Evolutionary conservation across 2,888 invertebrate species (phyloP).

Genomic region (Ptychoptera contaminata): DNA sequence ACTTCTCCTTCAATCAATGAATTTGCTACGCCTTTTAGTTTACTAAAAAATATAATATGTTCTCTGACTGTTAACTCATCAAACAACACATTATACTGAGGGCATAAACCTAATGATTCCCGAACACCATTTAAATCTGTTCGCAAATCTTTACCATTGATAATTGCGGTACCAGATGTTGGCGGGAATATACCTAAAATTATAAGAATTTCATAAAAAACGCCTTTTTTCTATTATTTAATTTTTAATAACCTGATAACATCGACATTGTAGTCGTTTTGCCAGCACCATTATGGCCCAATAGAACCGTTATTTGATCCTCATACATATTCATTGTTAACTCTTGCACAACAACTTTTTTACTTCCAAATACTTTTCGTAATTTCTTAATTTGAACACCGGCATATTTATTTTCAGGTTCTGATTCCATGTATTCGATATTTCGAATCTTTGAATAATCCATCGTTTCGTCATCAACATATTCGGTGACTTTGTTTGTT

Average conservation of each 20-base stretch:
- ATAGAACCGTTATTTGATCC: conserved; percentile 74
- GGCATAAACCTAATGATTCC: conserved; percentile 61
- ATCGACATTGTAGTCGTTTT: conserved; percentile 91
- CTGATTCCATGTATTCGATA: conserved; percentile 25
- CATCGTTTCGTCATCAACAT: conserved; percentile 18
- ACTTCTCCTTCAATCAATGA: no score
- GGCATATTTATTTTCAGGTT: conserved; percentile 31
- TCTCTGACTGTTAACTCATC: conserved; percentile 67
- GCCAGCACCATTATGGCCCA: conserved; percentile 72
- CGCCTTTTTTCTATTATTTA: not conserved
- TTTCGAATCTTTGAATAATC: not conserved
- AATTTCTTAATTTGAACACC: conserved; percentile 42
- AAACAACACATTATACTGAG: conserved; percentile 75
- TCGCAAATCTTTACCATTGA: conserved; percentile 55
- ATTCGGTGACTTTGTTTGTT: conserved; percentile 10
- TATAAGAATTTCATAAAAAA: no score
- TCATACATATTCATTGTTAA: conserved; percentile 71
- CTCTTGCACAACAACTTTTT: conserved; percentile 43
- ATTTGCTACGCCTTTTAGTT: conserved; percentile 15
- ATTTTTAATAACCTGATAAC: conserved; percentile 63
- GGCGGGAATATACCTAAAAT: conserved; percentile 40
- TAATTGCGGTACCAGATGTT: conserved; percentile 49
- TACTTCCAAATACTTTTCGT: conserved; percentile 42
- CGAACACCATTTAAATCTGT: conserved; percentile 46
- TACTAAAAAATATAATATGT: conserved; percentile 68